Base-by-base conservation (phyloP, 2,113 vertebrate species). In the Psettodes erumei region DNA sequence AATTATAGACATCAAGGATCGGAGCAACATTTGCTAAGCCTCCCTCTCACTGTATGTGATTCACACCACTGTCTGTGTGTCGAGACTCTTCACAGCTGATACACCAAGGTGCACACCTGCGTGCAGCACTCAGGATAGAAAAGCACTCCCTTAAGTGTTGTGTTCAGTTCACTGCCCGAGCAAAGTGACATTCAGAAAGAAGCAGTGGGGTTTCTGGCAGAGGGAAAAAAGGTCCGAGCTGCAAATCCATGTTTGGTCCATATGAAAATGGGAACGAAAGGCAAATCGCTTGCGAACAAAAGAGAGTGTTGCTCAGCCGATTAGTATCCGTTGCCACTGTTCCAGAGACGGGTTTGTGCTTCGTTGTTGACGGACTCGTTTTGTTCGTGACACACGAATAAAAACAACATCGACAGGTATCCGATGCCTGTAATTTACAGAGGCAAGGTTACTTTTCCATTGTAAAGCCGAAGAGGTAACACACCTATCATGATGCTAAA, bases 381-480 rank as follows among this genome's bases (percentile, higher is more conserved):
- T 48, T 75, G 23, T 55, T 75, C 19, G 37, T 19, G 16, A 61
- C 15, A 53, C 68, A 63, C 0, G 8, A 64, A 78, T 43, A 45
- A 62, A 56, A 65, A 75, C 15, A 74, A 18, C 43, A 53, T 40
- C 33, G 58, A 47, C 60, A 42, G 59, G 55, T 50, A 47, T 70
- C 43, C 66, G 50, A 66, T 21, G 48, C 7, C 35, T 65, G 30
- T 77, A 75, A 82, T 82, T 82, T 68, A 48, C 62, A 56, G 35
- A 65, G 64, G 65, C 70, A 42, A 54, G 50, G 66, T 61, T 69
- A 64, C 28, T 21, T 80, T 66, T 73, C 25, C 23, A 27, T 65
- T 56, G 25, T 23, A n/a, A 50, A 51, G 28, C n/a, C 47, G n/a
- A 60, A 51, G 27, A 70, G 54, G 28, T 37, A 59, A 45, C 3